phyloP scores from a whole-genome alignment of 2,797 vertebrate genomes.

The Xiphorhynchus erythropygius region DNA sequence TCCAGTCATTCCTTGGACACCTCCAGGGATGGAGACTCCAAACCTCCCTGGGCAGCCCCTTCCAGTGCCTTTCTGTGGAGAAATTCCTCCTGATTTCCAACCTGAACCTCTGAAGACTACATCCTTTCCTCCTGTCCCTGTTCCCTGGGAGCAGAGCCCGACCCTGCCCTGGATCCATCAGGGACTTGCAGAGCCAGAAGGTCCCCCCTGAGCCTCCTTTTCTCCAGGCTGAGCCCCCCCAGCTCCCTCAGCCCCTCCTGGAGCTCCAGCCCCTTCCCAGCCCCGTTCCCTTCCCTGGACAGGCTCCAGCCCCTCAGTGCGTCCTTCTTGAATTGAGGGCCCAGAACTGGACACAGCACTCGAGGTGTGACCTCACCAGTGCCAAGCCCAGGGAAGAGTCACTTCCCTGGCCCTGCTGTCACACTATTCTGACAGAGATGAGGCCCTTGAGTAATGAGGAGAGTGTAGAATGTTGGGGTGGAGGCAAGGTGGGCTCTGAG shows the following conservation, averaged over 20 bases:
- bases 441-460: not conserved
- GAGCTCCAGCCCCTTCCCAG: not conserved
- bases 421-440: not conserved
- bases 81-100: not conserved
- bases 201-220: not conserved
- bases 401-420: not conserved
- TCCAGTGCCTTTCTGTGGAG: not conserved
- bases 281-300: not conserved
- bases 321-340: not conserved
- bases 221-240: not conserved
- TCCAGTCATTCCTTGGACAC: not conserved
- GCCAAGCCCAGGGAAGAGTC: not conserved
- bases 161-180: not conserved
- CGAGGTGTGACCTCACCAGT: not conserved
- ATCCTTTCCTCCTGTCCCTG: not conserved
- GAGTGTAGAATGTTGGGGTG: fast-evolving
- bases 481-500: not conserved
- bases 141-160: not conserved
- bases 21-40: not conserved
- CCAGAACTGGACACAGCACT: not conserved
- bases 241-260: not conserved
- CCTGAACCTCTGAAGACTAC: not conserved
- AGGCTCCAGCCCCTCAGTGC: not conserved
- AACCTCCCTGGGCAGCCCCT: not conserved
- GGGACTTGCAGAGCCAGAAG: not conserved